Conservation (phyloP, 1,140 invertebrate species). For the Venturia canescens region DNA sequence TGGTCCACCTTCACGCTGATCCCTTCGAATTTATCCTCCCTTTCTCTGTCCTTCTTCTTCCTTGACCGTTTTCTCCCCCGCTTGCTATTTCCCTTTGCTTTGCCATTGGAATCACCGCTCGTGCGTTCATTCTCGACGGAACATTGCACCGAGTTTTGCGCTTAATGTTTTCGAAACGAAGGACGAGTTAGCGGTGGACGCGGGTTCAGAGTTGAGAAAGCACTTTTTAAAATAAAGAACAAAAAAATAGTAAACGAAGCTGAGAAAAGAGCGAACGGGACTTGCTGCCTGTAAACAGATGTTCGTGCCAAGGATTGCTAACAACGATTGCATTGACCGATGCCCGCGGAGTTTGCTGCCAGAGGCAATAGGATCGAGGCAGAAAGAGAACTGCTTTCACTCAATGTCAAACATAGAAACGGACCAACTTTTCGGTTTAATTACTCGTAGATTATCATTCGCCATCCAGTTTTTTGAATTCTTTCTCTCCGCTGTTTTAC, state of each 20-base stretch:
- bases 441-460: slow-evolving; percentile 42
- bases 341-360: slow-evolving; percentile 29
- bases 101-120: slow-evolving; percentile 38
- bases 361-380: slow-evolving; percentile 5
- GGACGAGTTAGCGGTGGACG: slow-evolving; percentile 27
- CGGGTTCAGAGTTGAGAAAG: slow-evolving; percentile 23
- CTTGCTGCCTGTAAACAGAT: slow-evolving; percentile 42
- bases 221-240: slow-evolving; percentile 10
- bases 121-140: slow-evolving; percentile 38
- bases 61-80: not conserved
- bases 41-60: slow-evolving; percentile 29
- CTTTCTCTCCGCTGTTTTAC: not conserved
- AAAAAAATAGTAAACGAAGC: slow-evolving; percentile 20
- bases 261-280: slow-evolving; percentile 33
- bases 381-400: not conserved
- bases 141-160: slow-evolving; percentile 31
- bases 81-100: slow-evolving; percentile 9
- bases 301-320: slow-evolving; percentile 41
- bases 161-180: slow-evolving; percentile 33
- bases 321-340: slow-evolving; percentile 41
- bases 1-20: slow-evolving; percentile 23
- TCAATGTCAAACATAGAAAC: slow-evolving; percentile 42
- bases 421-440: slow-evolving; percentile 41
- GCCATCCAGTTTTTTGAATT: not conserved
- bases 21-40: slow-evolving; percentile 37